phyloP scores from a whole-genome alignment of 2,888 invertebrate genomes.

The Sesamia inferens region DNA sequence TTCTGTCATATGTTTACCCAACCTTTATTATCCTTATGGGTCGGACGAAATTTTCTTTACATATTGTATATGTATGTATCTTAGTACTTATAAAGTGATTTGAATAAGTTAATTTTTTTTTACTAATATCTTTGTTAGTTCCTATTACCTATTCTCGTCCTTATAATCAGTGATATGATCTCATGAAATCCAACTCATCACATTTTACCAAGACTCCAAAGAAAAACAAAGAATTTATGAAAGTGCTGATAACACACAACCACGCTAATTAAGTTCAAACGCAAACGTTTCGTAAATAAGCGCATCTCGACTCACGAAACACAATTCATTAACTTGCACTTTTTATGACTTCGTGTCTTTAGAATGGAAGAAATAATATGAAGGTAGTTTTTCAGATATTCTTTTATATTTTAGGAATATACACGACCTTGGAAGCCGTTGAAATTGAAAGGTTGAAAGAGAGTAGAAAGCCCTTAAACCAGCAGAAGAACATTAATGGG shows the following conservation, averaged over 20 bases:
- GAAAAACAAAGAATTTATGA: constrained; percentile 2
- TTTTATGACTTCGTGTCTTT: constrained; percentile 12
- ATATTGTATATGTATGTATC: too few species aligned
- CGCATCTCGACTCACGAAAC: constrained; percentile 26
- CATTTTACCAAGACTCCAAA: background rate
- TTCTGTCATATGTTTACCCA: too few species aligned
- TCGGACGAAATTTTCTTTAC: too few species aligned
- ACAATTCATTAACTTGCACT: constrained; percentile 34
- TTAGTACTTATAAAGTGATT: too few species aligned
- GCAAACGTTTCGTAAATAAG: constrained; percentile 40
- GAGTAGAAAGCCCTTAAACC: too few species aligned
- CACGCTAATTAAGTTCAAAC: constrained; percentile 47
- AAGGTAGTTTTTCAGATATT: background rate
- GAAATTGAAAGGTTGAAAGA: too few species aligned
- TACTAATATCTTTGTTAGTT: too few species aligned
- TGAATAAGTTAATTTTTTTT: too few species aligned
- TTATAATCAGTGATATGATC: background rate
- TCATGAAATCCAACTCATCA: background rate
- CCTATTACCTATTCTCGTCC: background rate
- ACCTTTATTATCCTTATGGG: too few species aligned
- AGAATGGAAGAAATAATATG: background rate
- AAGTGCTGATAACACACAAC: constrained; percentile 32
- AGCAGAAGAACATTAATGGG: too few species aligned
- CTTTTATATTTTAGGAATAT: background rate
- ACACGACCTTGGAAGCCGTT: too few species aligned